Evolutionary conservation across 2,797 vertebrate species (phyloP).

Genomic region (Chromis chromis): DNA sequence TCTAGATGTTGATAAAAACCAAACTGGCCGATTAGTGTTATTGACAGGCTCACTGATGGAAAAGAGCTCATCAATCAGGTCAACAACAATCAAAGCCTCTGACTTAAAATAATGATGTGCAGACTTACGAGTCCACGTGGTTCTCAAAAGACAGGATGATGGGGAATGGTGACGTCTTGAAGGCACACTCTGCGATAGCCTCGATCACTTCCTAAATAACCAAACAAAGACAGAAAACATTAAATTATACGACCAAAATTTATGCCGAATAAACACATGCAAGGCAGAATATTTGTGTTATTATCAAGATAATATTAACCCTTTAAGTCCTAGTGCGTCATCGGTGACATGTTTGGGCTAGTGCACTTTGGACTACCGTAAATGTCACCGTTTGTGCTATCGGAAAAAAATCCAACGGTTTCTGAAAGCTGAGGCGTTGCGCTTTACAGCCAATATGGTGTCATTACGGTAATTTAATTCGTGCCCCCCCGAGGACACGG

Average conservation of each 20-base stretch:
- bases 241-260: not conserved
- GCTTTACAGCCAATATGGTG: too few species aligned
- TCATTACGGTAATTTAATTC: too few species aligned
- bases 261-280: not conserved
- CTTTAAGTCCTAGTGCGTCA: too few species aligned
- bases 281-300: not conserved
- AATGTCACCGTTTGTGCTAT: too few species aligned
- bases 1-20: not conserved
- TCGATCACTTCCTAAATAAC: constrained; percentile 93
- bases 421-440: too few species aligned
- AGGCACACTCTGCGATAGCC: constrained; percentile 96
- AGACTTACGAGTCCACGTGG: constrained; percentile 98
- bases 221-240: constrained; percentile 7
- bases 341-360: too few species aligned
- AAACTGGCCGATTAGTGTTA: not conserved
- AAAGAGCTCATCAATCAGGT: constrained; percentile 25
- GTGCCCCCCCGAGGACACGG: too few species aligned
- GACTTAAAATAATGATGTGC: not conserved
- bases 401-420: too few species aligned
- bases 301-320: not conserved
- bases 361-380: too few species aligned
- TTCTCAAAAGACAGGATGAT: constrained; percentile 97
- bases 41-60: not conserved
- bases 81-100: not conserved
- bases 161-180: constrained; percentile 97